Base-by-base conservation (phyloP, 1,140 invertebrate genomes). In the Cataglyphis hispanica region DNA sequence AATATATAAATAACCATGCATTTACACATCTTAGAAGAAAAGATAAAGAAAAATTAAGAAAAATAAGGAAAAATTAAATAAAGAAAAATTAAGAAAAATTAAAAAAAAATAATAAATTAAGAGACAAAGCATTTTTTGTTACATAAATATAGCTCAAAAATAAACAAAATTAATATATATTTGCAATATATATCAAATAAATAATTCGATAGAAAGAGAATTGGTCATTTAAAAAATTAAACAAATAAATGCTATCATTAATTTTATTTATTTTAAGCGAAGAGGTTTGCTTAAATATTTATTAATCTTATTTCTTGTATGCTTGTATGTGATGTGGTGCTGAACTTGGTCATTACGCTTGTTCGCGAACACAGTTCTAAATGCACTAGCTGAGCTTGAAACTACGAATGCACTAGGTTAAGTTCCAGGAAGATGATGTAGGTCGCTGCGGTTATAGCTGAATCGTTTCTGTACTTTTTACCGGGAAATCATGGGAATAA, bases 341-440 rank as follows among this genome's bases (percentile, higher is more conserved):
- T 75, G 69, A 77, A 77, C 72, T 84, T 84, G 74, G 81, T 61
- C 72, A 64, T 77, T 84, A 66, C 27, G 40, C 72, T 76, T 37
- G 72, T 53, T 83, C 56, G 40, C 64, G 58, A 86, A 86, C 84
- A 63, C 81, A 50, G 31, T 53, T 50, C 63, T 74, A 63, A 53
- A 43, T 69, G 58, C 61, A 60, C 27, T 10, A 31, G 10, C 27
- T 43, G 40, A 63, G 46, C 53, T 53, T 37, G 34, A 43, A 74
- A 74, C 61, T 78, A 60, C 66, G 46, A 84, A 85, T 85, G 69
- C 40, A 80, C 60, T 89, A 70, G 89, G 88, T 90, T 87, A 89
- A 75, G 76, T 90, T 87, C 88, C 53, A 61, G 75, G 85, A 87
- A 90, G 74, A 85, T 90, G 64, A 89, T 87, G 85, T 90, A 90